Conservation (phyloP, 2,797 vertebrate genomes). For the Sarcoramphus papa region DNA sequence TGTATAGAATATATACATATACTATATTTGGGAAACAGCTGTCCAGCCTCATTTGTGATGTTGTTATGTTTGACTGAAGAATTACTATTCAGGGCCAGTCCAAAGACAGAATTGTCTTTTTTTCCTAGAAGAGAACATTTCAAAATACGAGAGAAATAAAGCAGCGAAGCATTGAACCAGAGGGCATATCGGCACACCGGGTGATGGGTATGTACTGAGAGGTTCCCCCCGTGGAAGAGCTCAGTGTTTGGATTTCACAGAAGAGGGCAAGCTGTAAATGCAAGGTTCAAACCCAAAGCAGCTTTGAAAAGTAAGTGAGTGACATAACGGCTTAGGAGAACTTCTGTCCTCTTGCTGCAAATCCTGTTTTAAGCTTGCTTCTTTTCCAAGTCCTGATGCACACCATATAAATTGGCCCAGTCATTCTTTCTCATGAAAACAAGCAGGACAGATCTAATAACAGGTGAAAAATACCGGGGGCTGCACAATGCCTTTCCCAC, state of each 20-base stretch:
- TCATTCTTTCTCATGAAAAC: not conserved
- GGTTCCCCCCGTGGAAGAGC: not conserved
- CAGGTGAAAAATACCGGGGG: not conserved
- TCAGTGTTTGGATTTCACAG: not conserved
- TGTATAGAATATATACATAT: not conserved
- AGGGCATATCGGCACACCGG: not conserved
- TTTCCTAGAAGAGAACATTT: not conserved
- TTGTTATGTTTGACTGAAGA: not conserved
- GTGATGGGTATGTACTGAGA: fast-evolving
- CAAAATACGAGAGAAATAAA: not conserved
- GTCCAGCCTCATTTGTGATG: slow-evolving; percentile 5
- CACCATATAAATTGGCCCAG: fast-evolving
- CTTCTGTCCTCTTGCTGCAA: not conserved
- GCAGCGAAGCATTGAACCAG: not conserved
- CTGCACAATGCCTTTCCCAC: not conserved
- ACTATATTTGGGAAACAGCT: slow-evolving; percentile 42
- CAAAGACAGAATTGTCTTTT: not conserved
- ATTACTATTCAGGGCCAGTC: not conserved
- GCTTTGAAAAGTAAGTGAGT: not conserved
- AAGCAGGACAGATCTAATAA: not conserved
- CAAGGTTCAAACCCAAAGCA: not conserved
- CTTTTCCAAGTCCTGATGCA: not conserved
- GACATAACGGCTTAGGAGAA: not conserved
- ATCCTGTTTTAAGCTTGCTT: not conserved
- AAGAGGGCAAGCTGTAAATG: not conserved